Evolutionary conservation across 1,140 invertebrate species (phyloP), one percentile per base, ranked within the genome.

Genomic region (Leptinotarsa lineolata): DNA sequence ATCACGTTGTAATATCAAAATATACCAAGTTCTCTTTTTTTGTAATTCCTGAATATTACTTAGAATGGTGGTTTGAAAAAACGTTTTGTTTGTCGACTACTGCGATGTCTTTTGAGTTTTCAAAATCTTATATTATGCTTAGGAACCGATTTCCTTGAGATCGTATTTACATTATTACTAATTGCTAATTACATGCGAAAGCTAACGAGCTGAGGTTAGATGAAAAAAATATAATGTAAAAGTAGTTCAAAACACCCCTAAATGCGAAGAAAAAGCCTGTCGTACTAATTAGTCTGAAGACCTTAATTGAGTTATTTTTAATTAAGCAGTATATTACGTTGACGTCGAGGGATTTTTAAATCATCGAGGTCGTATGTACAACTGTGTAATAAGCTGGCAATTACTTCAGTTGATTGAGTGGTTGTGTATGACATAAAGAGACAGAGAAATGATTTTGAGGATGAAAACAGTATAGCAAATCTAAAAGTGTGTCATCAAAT

Each of bases 281-380:
- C 80, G 82, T 84, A 85, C 87, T 88, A 88, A 88, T 88, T 88
- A 88, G 87, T 85, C 85, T 86, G 86, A 88, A 88, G 87, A 88
- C 86, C 87, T 86, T 88, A 88, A 88, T 88, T 88, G 88, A 88
- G 88, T 88, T 88, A 88, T 88, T 88, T 88, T 88, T 88, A 88
- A 88, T 88, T 88, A 87, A 88, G 78, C 73, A 74, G 72, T 72
- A 22, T 63, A 63, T 63, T 21, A 72, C 72, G 65, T 67, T 58
- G 39, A 58, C 67, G 71, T 72, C 44, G 48, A 59, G 66, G 30
- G 21, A 72, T 11, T 58, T 68, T 73, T 44, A 63, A 22, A 63
- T 63, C 61, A 63, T 63, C 20, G 24, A 63, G 61, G 24, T 63
- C 20, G 61, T 21, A 63, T 63, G 20, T 63, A 63, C 16, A 54